A percentile compares a stretch with the other conserved stretches of the same genome.
Evolutionary conservation across 1,140 invertebrate species (phyloP).

Genomic region (Galleria mellonella): DNA sequence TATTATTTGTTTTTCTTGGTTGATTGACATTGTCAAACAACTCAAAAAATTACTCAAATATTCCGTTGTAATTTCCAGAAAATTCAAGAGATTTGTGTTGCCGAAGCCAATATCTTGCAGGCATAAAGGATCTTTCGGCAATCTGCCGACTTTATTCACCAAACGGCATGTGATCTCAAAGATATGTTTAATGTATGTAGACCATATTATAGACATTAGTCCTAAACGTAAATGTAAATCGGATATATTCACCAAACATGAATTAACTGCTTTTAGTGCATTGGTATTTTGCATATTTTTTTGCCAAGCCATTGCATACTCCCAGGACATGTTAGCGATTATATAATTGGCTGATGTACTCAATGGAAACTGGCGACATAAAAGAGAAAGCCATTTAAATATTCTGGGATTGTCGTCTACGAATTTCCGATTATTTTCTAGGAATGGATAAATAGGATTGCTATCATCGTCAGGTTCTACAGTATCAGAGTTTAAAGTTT

Average conservation of each 20-base stretch:
- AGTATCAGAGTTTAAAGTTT: conserved; percentile 13
- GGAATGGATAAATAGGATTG: conserved; percentile 37
- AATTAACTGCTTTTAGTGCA: conserved; percentile 78
- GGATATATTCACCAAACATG: conserved; percentile 77
- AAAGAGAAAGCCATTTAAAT: conserved; percentile 76
- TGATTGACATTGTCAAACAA: conserved; percentile 66
- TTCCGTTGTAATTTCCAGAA: conserved; percentile 80
- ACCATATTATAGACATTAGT: conserved; percentile 90
- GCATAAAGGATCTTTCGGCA: conserved; percentile 89
- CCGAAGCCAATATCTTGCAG: conserved; percentile 84
- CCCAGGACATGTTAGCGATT: conserved; percentile 91
- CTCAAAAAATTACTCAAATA: conserved; percentile 87
- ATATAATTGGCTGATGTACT: conserved; percentile 87
- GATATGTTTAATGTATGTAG: conserved; percentile 84
- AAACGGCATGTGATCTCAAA: conserved; percentile 84
- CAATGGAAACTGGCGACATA: conserved; percentile 87
- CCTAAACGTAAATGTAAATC: conserved; percentile 81
- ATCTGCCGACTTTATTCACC: conserved; percentile 91
- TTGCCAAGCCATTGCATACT: conserved; percentile 90
- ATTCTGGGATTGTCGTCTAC: conserved; percentile 60
- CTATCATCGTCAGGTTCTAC: conserved; percentile 24
- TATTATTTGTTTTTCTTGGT: conserved; percentile 69
- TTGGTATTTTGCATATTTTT: conserved; percentile 82
- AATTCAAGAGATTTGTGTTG: conserved; percentile 79
- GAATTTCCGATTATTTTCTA: conserved; percentile 41